These are phyloP conservation scores for Coelopa frigida DNA, from an alignment of 1,140 invertebrate species.

Conservation along the genomic window DNA sequence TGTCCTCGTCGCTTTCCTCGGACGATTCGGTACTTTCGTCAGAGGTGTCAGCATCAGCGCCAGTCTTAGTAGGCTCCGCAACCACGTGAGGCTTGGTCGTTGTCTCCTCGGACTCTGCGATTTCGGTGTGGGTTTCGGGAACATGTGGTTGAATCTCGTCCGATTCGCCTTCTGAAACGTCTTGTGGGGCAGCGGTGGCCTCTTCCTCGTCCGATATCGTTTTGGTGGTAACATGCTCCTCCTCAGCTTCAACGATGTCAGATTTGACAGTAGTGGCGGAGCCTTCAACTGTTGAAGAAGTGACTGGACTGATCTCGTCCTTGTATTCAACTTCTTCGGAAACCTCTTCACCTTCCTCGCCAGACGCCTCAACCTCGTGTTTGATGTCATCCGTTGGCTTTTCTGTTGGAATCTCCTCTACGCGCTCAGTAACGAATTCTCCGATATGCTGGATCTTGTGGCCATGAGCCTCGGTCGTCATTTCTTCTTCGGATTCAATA, in stretches of 20 bases:
- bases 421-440: constrained; percentile 15
- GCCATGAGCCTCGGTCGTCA: not conserved
- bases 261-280: too few relatives aligned
- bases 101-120: constrained; percentile 5
- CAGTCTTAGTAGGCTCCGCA: not conserved
- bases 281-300: too few relatives aligned
- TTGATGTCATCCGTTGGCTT: not conserved
- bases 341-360: constrained; percentile 11
- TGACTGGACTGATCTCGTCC: too few relatives aligned
- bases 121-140: constrained; percentile 6
- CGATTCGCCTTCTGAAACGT: not conserved
- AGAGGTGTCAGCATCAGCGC: not conserved
- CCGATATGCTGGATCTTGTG: constrained; percentile 11
- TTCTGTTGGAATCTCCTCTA: constrained; percentile 5
- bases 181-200: not conserved
- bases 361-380: constrained; percentile 7
- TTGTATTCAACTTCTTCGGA: constrained; percentile 2
- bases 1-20: constrained; percentile 5
- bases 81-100: constrained; percentile 10
- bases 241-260: not conserved
- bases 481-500: constrained; percentile 35
- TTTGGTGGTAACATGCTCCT: not conserved
- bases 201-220: too few relatives aligned
- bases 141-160: not conserved
- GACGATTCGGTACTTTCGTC: not conserved